Percentiles rank a stretch among this genome's conserved stretches.
Conservation (phyloP, 2,113 vertebrate species). For the Hiodon alosoides region DNA sequence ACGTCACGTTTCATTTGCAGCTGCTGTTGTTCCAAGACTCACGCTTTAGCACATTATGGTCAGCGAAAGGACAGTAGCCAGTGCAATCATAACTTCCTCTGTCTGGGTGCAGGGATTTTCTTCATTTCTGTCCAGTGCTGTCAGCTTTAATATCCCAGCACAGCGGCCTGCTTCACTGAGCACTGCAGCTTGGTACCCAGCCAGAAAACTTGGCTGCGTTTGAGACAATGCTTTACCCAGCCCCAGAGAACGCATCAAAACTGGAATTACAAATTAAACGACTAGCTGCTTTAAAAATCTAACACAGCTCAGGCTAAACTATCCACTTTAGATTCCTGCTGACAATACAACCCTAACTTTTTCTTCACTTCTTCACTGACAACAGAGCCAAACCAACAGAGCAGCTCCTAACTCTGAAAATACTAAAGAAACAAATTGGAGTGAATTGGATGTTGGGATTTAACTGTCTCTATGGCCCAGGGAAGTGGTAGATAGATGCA, state of each 20-base stretch:
- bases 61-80: neutral
- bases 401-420: neutral
- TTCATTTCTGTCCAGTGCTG: neutral
- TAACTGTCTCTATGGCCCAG: slow-evolving; percentile 24
- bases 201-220: neutral
- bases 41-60: neutral
- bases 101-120: neutral
- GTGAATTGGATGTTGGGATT: slow-evolving; percentile 33
- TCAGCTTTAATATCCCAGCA: slow-evolving; percentile 21
- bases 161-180: slow-evolving; percentile 6
- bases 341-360: slow-evolving; percentile 31
- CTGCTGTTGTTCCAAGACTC: neutral
- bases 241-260: slow-evolving; percentile 23
- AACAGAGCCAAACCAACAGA: slow-evolving; percentile 1
- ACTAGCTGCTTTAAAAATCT: neutral
- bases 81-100: neutral
- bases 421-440: slow-evolving; percentile 9
- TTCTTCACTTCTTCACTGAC: slow-evolving; percentile 18
- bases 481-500: no score
- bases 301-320: neutral
- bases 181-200: neutral
- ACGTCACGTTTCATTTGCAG: no score
- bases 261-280: slow-evolving; percentile 19
- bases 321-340: slow-evolving; percentile 17
- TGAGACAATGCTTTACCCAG: slow-evolving; percentile 10